phyloP scores from a whole-genome alignment of 2,797 vertebrate genomes.

The Hylomyscus alleni region DNA sequence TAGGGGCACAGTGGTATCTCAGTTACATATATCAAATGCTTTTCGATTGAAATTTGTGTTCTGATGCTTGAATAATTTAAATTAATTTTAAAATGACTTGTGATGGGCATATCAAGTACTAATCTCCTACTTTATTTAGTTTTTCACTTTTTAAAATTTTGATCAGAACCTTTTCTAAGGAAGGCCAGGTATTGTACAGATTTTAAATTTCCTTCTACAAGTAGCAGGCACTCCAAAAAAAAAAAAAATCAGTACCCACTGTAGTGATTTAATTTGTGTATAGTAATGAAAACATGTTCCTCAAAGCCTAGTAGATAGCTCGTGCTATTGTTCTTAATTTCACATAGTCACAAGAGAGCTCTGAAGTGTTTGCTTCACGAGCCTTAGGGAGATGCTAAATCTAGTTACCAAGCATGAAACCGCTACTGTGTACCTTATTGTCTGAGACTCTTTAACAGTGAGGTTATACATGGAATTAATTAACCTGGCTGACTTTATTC shows the following conservation, averaged over 20 bases:
- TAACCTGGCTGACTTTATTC: background rate
- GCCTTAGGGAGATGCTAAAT: background rate
- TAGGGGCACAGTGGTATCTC: conserved; percentile 31
- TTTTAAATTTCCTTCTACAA: conserved; percentile 47
- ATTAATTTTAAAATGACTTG: conserved; percentile 63
- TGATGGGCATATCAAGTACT: conserved; percentile 9
- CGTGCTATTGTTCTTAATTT: conserved; percentile 9
- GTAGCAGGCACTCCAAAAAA: background rate
- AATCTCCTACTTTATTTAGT: conserved; percentile 36
- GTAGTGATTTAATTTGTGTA: conserved; percentile 37
- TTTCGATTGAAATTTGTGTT: conserved; percentile 67
- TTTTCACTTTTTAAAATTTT: conserved; percentile 44
- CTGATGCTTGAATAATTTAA: conserved; percentile 69
- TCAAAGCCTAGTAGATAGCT: background rate
- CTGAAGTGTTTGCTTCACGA: background rate
- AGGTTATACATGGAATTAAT: background rate
- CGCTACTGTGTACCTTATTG: background rate
- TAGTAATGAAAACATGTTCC: background rate
- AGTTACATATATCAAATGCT: conserved; percentile 60
- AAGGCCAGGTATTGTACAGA: background rate
- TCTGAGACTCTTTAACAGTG: background rate
- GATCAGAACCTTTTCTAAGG: conserved; percentile 39
- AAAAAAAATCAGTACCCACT: background rate
- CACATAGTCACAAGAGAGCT: background rate
- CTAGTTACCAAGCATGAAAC: background rate